Evolutionary conservation across 1,140 invertebrate species (phyloP).

Genomic region (Paraescarpia echinospica): DNA sequence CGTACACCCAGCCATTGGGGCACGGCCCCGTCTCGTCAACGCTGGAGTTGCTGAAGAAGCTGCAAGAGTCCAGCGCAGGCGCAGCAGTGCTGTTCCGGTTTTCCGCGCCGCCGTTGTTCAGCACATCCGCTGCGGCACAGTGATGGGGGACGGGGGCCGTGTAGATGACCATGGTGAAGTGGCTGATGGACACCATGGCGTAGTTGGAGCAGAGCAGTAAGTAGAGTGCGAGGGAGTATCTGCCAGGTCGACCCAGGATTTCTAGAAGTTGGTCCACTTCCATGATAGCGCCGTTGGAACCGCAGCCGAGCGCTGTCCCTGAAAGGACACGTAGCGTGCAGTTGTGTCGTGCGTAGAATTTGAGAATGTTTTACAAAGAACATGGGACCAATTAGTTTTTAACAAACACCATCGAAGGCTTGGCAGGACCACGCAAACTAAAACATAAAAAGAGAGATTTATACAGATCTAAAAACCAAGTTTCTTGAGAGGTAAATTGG

Average conservation of each 20-base stretch:
- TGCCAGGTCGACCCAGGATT: constrained; percentile 46
- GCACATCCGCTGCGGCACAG: background rate
- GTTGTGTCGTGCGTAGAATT: too few relatives aligned
- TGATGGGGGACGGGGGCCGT: constrained; percentile 36
- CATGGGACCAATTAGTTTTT: too few relatives aligned
- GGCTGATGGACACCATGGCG: constrained; percentile 60
- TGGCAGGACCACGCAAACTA: too few relatives aligned
- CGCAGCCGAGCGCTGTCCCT: background rate
- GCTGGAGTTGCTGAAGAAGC: background rate
- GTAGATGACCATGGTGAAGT: constrained; percentile 58
- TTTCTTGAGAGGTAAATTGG: too few relatives aligned
- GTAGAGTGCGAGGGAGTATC: constrained; percentile 59
- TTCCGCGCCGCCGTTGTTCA: background rate
- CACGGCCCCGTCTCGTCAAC: background rate
- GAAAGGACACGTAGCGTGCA: background rate
- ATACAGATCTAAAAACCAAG: too few relatives aligned
- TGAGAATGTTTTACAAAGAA: too few relatives aligned
- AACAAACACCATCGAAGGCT: too few relatives aligned
- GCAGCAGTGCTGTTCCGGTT: background rate
- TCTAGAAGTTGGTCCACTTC: background rate
- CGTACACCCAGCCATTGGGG: background rate
- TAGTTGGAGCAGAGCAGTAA: constrained; percentile 59
- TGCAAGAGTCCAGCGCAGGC: background rate
- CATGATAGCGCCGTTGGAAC: background rate
- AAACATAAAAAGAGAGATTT: too few relatives aligned